Percentiles rank a stretch among this genome's conserved stretches.
Conservation (phyloP, 2,113 vertebrate genomes). For the Caranx melampygus region DNA sequence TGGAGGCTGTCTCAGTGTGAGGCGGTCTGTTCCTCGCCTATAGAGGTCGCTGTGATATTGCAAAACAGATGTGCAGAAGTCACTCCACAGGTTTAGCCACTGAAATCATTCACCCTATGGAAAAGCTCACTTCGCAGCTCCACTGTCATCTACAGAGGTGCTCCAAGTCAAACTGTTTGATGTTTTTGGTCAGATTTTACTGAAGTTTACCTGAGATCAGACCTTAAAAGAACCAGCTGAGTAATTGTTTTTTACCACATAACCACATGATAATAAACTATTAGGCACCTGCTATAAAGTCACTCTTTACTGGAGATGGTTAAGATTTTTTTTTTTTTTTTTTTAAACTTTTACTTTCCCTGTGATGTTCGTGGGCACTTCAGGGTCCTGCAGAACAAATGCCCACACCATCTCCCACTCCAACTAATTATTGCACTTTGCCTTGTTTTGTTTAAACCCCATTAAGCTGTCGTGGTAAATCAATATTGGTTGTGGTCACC, state of each 20-base stretch:
- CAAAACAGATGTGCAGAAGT: constrained; percentile 63
- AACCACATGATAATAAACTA: background rate
- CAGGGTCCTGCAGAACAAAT: background rate
- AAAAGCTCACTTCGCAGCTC: constrained; percentile 44
- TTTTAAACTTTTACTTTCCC: background rate
- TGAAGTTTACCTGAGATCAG: background rate
- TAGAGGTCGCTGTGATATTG: constrained; percentile 86
- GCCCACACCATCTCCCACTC: background rate
- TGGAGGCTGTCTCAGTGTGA: background rate
- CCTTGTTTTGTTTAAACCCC: constrained; percentile 40
- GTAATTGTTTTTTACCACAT: background rate
- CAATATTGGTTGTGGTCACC: constrained; percentile 70
- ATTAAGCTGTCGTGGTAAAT: constrained; percentile 62
- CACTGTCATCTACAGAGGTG: constrained; percentile 29
- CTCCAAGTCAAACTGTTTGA: background rate
- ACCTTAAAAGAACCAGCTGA: background rate
- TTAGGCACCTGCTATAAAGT: background rate
- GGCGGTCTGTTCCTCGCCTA: constrained; percentile 51
- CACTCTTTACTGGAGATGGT: background rate
- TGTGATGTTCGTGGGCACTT: background rate
- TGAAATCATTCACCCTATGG: constrained; percentile 32
- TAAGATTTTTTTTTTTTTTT: background rate
- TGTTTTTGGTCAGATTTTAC: background rate
- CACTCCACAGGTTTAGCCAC: constrained; percentile 66
- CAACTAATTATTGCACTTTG: constrained; percentile 26